Conservation (phyloP, 2,888 invertebrate species). For the Spodoptera exigua region DNA sequence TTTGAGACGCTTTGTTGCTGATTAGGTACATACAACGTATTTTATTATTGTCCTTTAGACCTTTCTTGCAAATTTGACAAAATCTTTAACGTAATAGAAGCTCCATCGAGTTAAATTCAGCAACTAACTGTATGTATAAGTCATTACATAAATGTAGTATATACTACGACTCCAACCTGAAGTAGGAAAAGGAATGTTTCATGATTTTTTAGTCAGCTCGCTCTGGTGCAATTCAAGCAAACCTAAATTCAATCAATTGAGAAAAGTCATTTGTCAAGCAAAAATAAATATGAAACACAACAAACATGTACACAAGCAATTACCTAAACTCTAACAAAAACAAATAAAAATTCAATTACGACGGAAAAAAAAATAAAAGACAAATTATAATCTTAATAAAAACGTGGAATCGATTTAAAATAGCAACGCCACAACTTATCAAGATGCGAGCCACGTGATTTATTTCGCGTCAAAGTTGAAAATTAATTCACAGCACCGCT, state of each 20-base stretch:
- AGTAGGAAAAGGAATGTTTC: no score
- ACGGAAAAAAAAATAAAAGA: conserved; percentile 54
- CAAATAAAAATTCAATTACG: conserved; percentile 55
- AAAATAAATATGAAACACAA: conserved; percentile 20
- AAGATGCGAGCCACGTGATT: conserved; percentile 80
- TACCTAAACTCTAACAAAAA: conserved; percentile 34
- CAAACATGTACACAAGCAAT: conserved; percentile 39
- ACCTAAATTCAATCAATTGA: no score
- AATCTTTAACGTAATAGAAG: no score
- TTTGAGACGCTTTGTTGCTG: conserved; percentile 2
- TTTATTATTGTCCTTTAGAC: no score
- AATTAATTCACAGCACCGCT: conserved; percentile 83
- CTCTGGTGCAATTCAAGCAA: no score
- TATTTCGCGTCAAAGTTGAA: conserved; percentile 83
- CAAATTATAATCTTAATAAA: conserved; percentile 54
- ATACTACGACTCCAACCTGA: no score
- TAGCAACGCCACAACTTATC: conserved; percentile 74
- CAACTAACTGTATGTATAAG: no score
- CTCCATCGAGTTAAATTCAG: no score
- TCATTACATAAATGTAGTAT: no score
- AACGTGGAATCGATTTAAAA: conserved; percentile 70
- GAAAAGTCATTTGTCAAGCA: no score
- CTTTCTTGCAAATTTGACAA: no score
- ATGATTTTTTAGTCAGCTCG: no score
- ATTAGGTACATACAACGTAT: neutral